phyloP scores from a whole-genome alignment of 2,797 vertebrate genomes.

The Lithobates sylvaticus region DNA sequence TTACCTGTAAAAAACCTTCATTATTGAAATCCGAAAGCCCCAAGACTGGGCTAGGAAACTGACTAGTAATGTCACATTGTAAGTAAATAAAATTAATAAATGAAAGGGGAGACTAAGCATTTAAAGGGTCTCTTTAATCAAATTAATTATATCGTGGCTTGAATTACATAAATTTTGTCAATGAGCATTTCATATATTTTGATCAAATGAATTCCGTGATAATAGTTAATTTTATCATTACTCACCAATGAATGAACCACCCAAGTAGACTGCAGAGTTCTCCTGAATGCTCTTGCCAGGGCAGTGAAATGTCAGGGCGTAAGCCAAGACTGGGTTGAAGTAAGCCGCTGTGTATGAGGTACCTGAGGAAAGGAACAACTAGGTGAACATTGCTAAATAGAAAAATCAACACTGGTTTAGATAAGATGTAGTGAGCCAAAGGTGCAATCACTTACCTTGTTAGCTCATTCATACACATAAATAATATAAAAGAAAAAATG shows the following conservation, averaged over 20 bases:
- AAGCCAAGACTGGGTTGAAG: constrained; percentile 88
- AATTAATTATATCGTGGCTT: neutral
- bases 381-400: neutral
- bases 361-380: constrained; percentile 69
- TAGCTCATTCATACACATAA: neutral
- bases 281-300: constrained; percentile 80
- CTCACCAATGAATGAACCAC: constrained; percentile 85
- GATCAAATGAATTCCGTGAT: neutral
- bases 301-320: constrained; percentile 84
- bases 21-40: too few relatives aligned
- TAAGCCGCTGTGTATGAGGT: constrained; percentile 82
- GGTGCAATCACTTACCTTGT: neutral
- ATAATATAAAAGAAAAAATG: too few relatives aligned
- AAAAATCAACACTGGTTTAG: neutral
- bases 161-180: neutral
- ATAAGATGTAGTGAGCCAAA: neutral
- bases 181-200: neutral
- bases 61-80: too few relatives aligned
- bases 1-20: too few relatives aligned
- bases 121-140: too few relatives aligned
- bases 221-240: neutral
- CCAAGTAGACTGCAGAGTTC: constrained; percentile 87
- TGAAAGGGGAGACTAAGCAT: too few relatives aligned
- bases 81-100: too few relatives aligned
- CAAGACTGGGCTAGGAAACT: too few relatives aligned